These are phyloP conservation scores for Caenorhabditis latens DNA, from an alignment of 1,140 invertebrate genomes.

Conservation along the genomic window DNA sequence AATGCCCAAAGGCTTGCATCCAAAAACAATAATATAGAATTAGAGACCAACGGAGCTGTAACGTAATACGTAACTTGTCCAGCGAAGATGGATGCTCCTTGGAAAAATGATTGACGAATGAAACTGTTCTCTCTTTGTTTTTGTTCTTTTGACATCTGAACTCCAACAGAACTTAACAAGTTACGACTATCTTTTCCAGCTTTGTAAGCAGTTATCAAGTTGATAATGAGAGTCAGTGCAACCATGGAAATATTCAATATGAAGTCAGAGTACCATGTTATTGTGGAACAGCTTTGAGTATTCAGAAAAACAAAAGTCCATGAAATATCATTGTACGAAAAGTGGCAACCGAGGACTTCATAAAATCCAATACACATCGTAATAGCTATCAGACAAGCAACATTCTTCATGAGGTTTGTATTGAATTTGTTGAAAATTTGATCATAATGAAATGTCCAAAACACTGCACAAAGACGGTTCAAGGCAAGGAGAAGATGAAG, in stretches of 20 bases:
- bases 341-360: not conserved
- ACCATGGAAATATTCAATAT: slow-evolving; percentile 4
- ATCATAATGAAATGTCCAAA: slow-evolving; percentile 27
- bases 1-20: slow-evolving; percentile 26
- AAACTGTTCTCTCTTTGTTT: slow-evolving; percentile 16
- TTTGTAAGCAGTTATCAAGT: slow-evolving; percentile 14
- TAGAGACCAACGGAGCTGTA: not conserved
- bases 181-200: slow-evolving; percentile 2
- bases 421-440: slow-evolving; percentile 27
- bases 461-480: slow-evolving; percentile 17
- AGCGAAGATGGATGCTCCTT: not conserved
- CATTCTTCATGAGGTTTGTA: not conserved
- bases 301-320: not conserved
- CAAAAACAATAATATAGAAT: slow-evolving; percentile 4
- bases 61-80: not conserved
- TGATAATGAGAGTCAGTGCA: not conserved
- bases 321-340: not conserved
- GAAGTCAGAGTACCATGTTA: slow-evolving; percentile 17
- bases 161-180: not conserved
- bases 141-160: slow-evolving; percentile 19
- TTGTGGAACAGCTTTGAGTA: not conserved
- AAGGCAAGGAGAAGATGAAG: not conserved
- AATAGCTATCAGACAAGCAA: not conserved
- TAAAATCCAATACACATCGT: not conserved
- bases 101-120: slow-evolving; percentile 15